These are phyloP conservation scores for Pogonocherus hispidulus DNA, from an alignment of 2,888 invertebrate genomes.

Conservation along the genomic window DNA sequence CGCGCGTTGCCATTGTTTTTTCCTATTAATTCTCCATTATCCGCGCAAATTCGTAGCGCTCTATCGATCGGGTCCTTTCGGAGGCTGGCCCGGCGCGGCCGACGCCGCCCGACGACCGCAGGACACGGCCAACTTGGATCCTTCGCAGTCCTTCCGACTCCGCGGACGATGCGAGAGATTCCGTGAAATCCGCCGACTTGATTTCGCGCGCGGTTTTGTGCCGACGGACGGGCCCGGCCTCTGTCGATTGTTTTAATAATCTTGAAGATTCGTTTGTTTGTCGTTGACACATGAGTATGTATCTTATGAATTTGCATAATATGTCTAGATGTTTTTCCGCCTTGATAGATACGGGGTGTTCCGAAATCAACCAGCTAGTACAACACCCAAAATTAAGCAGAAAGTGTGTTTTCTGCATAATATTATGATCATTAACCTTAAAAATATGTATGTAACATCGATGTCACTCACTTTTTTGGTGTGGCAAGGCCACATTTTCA, in stretches of 20 bases:
- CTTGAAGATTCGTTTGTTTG: too few species aligned
- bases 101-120: constrained; percentile 54
- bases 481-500: too few species aligned
- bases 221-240: background rate
- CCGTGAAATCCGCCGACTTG: background rate
- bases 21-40: constrained; percentile 37
- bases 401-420: too few species aligned
- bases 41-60: constrained; percentile 49
- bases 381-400: too few species aligned
- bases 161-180: constrained; percentile 13
- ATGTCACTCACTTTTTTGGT: too few species aligned
- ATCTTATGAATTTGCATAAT: background rate
- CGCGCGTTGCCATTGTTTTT: constrained; percentile 17
- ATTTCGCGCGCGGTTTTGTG: too few species aligned
- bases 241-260: constrained; percentile 10
- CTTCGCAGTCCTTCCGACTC: constrained; percentile 30
- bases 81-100: constrained; percentile 60
- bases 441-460: too few species aligned
- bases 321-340: background rate
- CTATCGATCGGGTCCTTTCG: constrained; percentile 65
- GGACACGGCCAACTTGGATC: constrained; percentile 43
- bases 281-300: constrained; percentile 22
- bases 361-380: too few species aligned
- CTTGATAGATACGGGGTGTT: too few species aligned
- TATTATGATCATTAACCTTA: too few species aligned